Conservation (phyloP, 2,113 vertebrate species). For the Tachuris rubrigastra region DNA sequence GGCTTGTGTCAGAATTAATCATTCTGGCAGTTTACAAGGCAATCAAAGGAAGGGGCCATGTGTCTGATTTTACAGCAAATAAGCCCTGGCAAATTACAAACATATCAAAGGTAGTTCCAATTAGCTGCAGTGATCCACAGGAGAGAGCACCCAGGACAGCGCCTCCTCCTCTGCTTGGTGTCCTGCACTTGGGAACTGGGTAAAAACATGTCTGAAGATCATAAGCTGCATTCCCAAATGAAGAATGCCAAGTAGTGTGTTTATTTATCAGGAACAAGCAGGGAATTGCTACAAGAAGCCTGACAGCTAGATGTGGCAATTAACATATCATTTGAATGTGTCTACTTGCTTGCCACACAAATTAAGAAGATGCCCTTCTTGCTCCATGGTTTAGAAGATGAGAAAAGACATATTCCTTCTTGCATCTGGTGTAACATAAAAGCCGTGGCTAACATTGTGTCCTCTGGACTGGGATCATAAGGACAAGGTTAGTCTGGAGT, state of each 20-base stretch:
- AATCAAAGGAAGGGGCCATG: background rate
- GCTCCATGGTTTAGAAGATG: background rate
- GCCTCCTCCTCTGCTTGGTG: background rate
- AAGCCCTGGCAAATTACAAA: background rate
- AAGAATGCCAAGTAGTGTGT: background rate
- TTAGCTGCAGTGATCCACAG: background rate
- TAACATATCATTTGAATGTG: background rate
- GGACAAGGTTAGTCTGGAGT: background rate
- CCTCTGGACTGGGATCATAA: background rate
- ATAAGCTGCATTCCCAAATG: background rate
- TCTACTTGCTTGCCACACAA: background rate
- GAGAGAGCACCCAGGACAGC: background rate
- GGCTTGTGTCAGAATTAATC: background rate
- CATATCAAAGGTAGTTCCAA: background rate
- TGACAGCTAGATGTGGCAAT: background rate
- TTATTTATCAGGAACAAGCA: background rate
- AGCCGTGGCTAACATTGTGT: accelerated
- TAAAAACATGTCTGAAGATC: background rate
- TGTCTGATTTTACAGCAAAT: slow-evolving; percentile 24
- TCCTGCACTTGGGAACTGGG: background rate
- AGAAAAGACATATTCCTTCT: background rate
- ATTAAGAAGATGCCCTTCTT: background rate
- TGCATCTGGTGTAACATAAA: background rate
- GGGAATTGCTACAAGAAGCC: background rate
- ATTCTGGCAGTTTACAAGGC: background rate